These are phyloP conservation scores for Poecilus cupreus DNA, from an alignment of 2,888 invertebrate genomes.

Conservation along the genomic window DNA sequence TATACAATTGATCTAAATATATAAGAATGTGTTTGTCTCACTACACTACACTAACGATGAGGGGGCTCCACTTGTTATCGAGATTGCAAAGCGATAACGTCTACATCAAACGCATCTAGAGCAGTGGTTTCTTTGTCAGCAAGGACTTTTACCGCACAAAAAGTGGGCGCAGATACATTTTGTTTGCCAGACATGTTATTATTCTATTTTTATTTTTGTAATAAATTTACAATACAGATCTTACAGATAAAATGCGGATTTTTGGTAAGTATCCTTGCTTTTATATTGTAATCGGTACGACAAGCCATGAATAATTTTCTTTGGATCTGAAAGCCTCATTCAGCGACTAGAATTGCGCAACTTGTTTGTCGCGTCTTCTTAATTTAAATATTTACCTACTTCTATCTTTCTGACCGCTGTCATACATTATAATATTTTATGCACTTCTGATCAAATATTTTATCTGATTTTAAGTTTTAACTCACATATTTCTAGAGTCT, in stretches of 20 bases:
- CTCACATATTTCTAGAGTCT: too few relatives aligned
- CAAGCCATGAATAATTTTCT: conserved; percentile 25
- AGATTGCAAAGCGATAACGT: neutral
- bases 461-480: neutral
- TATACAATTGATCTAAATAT: conserved; percentile 56
- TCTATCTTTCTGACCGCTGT: neutral
- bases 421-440: conserved; percentile 3
- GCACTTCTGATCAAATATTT: neutral
- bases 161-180: conserved; percentile 8
- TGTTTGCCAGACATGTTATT: neutral
- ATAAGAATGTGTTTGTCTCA: conserved; percentile 27
- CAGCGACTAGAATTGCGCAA: conserved; percentile 31
- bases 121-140: conserved; percentile 4
- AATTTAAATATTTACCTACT: conserved; percentile 16
- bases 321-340: conserved; percentile 28
- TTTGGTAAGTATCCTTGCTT: conserved; percentile 1
- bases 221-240: neutral
- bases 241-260: too few relatives aligned
- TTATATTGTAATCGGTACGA: neutral
- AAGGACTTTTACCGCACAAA: neutral
- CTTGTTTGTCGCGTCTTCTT: neutral
- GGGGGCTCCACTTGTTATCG: neutral
- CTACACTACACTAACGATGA: conserved; percentile 14
- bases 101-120: conserved; percentile 4
- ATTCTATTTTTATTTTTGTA: neutral